phyloP scores from a whole-genome alignment of 2,113 vertebrate genomes.

The Heterotilapia buettikoferi region DNA sequence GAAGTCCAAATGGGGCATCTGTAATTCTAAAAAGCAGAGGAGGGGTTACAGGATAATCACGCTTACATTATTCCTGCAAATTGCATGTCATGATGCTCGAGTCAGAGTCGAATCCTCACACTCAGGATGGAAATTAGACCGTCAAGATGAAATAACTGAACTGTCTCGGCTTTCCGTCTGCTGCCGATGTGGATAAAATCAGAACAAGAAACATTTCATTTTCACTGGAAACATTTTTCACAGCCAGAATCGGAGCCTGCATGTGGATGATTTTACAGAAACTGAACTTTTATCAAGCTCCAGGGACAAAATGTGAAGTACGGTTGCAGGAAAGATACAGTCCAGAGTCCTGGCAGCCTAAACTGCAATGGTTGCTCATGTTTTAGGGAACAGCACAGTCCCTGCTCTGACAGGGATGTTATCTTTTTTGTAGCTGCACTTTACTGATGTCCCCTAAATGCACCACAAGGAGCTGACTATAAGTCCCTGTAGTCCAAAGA shows the following conservation, averaged over 20 bases:
- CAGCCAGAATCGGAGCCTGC: not conserved
- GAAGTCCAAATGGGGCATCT: not conserved
- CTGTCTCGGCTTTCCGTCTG: not conserved
- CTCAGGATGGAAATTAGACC: not conserved
- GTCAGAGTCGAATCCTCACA: not conserved
- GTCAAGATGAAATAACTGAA: not conserved
- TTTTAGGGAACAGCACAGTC: not conserved
- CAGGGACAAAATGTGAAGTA: not conserved
- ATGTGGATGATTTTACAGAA: not conserved
- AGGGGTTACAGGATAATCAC: slow-evolving; percentile 2
- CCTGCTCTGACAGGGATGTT: not conserved
- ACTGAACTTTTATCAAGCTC: not conserved
- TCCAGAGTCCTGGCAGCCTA: not conserved
- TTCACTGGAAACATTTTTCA: not conserved
- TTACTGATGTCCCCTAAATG: not conserved
- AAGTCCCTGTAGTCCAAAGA: not conserved
- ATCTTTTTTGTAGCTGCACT: not conserved
- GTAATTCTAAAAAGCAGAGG: not conserved
- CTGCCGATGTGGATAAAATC: not conserved
- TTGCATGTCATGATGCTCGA: not conserved
- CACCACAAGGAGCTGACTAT: not conserved
- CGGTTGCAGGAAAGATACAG: not conserved
- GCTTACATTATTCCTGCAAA: slow-evolving; percentile 12
- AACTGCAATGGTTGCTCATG: not conserved
- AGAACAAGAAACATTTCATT: not conserved